Conservation (phyloP, 2,113 vertebrate genomes). For the Corythoichthys haematopterus region DNA sequence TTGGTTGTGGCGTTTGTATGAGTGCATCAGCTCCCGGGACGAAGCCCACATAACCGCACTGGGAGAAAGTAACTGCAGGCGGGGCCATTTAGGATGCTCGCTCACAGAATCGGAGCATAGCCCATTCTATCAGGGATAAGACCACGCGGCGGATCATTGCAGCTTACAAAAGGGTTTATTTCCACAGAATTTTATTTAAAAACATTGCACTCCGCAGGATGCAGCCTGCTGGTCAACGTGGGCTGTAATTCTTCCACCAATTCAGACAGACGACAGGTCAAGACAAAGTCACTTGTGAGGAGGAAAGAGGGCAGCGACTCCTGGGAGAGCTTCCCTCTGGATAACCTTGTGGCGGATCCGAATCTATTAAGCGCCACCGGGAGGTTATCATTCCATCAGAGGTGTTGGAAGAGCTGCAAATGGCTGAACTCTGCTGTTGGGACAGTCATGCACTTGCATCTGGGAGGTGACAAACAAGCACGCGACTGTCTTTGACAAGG, state of each 20-base stretch:
- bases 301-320: slow-evolving; percentile 1
- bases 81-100: slow-evolving; percentile 10
- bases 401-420: slow-evolving; percentile 4
- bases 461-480: background rate
- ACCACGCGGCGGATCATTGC: background rate
- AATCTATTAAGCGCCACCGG: slow-evolving; percentile 1
- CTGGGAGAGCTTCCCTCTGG: slow-evolving; percentile 2
- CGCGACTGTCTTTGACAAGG: background rate
- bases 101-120: slow-evolving; percentile 20
- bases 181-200: background rate
- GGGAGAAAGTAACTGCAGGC: slow-evolving; percentile 54
- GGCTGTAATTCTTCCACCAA: slow-evolving; percentile 21
- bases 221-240: slow-evolving; percentile 1
- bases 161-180: slow-evolving; percentile 5
- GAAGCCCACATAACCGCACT: slow-evolving; percentile 33
- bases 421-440: slow-evolving; percentile 21
- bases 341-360: slow-evolving; percentile 17
- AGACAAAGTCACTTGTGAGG: slow-evolving; percentile 61
- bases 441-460: slow-evolving; percentile 19
- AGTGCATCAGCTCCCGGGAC: slow-evolving; percentile 48
- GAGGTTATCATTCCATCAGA: slow-evolving; percentile 13
- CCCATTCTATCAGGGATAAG: slow-evolving; percentile 13
- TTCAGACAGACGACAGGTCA: slow-evolving; percentile 52
- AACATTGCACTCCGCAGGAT: slow-evolving; percentile 22
- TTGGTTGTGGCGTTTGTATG: slow-evolving; percentile 34